Conservation (phyloP, 2,888 invertebrate species). For the Trichogramma evanescens region DNA sequence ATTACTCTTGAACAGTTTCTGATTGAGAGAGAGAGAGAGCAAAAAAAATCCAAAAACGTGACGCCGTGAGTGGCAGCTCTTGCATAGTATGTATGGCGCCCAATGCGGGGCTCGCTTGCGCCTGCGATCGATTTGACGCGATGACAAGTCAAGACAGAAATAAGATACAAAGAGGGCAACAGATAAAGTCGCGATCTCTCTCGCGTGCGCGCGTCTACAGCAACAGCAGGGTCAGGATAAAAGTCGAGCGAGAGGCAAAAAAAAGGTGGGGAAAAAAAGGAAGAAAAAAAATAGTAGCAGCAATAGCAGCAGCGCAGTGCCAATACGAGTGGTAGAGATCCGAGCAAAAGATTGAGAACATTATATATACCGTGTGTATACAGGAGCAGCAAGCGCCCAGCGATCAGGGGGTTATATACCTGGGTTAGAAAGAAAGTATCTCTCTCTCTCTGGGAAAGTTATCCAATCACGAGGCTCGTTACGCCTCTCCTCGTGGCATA, state of each 20-base stretch:
- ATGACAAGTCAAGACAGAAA: slow-evolving; percentile 18
- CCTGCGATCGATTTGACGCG: slow-evolving; percentile 26
- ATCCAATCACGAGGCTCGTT: slow-evolving; percentile 46
- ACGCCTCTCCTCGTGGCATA: slow-evolving; percentile 28
- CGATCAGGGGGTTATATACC: background rate
- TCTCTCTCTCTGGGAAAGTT: slow-evolving; percentile 38
- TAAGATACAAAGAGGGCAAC: slow-evolving; percentile 18
- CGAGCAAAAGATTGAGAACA: slow-evolving; percentile 14
- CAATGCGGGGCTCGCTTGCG: background rate
- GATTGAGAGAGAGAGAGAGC: no score
- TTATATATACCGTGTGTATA: slow-evolving; percentile 1
- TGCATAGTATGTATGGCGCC: no score
- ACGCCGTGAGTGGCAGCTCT: no score
- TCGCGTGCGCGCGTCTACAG: no score
- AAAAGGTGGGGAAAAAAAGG: background rate
- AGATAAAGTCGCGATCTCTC: background rate
- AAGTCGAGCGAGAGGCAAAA: slow-evolving; percentile 7
- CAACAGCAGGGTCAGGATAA: slow-evolving; percentile 11
- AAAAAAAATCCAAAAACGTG: no score
- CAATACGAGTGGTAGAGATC: background rate
- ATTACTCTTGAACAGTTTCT: no score
- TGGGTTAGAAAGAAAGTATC: slow-evolving; percentile 22
- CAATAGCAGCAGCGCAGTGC: no score
- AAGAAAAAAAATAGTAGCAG: background rate
- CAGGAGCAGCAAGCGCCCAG: background rate